Evolutionary conservation across 1,140 invertebrate genomes (phyloP), one percentile per base, ranked within the genome.

Genomic region (Hormaphis cornu): DNA sequence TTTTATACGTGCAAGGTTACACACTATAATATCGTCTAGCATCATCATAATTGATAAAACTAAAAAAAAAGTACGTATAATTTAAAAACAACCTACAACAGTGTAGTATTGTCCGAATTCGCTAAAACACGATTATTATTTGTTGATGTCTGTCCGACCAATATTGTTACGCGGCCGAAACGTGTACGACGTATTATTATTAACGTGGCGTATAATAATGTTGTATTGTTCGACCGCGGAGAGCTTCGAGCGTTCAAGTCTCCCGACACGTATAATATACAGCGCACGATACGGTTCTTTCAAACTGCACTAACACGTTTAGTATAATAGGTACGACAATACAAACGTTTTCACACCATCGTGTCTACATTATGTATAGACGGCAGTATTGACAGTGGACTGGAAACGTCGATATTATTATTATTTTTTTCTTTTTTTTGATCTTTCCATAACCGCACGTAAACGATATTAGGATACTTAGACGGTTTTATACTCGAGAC

Each of bases 241-340:
- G 20, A 24, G 12, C 35, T 59, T 28, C 58, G 58, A 61, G 58
- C 58, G 58, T 63, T 63, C 1, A 63, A 63, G 58, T 63, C 58
- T 20, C 24, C 24, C 7, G 6, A 22, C 30, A 54, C 50, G 16
- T 9, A 30, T 30, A 53, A 7, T 14, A 8, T 44, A 4, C n/a
- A 3, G 40, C 40, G 40, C 4, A 14, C 35, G 35, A 8, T 14
- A 37, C 35, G 35, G 35, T 6, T 8, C 35, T 37, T 14, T 14
- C 7, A 14, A 8, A 14, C 35, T 37, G 35, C 14, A 8, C 35
- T 14, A 8, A 6, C 35, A 6, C 6, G 42, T 46, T n/a, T 46
- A 8, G 42, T 5, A 16, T 6, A 46, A 6, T 24, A 7, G 26
- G 14, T 28, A 28, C 50, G 26, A 0, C 9, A 18, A 26, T 30